phyloP scores from a whole-genome alignment of 2,888 invertebrate species.

The Chrysotoxum bicinctum region DNA sequence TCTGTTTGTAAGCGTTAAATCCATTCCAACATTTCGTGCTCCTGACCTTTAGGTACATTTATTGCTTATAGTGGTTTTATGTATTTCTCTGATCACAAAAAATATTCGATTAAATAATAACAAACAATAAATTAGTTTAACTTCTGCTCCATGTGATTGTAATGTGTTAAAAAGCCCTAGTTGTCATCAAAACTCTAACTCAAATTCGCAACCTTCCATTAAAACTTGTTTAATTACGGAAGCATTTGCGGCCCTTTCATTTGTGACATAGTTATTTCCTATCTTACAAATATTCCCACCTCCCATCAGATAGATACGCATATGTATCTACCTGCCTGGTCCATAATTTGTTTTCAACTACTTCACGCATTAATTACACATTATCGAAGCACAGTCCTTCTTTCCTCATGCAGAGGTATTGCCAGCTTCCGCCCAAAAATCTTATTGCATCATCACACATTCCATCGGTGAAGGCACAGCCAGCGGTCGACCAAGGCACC shows the following conservation, averaged over 20 bases:
- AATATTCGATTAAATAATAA: too few species aligned
- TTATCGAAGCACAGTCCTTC: constrained; percentile 52
- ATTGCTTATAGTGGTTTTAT: too few species aligned
- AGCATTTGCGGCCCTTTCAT: constrained; percentile 33
- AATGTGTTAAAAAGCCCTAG: not conserved
- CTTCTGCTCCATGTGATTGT: not conserved
- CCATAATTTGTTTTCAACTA: constrained; percentile 10
- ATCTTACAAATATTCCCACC: constrained; percentile 14
- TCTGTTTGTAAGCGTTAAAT: too few species aligned
- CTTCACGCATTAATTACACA: constrained; percentile 66
- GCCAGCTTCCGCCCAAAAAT: constrained; percentile 62
- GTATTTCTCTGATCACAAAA: too few species aligned
- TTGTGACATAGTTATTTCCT: constrained; percentile 5
- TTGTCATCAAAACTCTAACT: not conserved
- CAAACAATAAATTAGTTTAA: too few species aligned
- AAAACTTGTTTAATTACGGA: constrained; percentile 42
- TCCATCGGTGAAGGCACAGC: constrained; percentile 16
- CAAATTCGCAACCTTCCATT: not conserved
- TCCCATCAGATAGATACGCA: not conserved
- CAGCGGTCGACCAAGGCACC: not conserved
- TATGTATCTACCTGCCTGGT: not conserved
- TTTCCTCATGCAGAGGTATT: constrained; percentile 18
- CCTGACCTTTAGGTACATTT: too few species aligned
- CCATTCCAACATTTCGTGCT: too few species aligned
- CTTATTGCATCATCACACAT: constrained; percentile 62